These are phyloP conservation scores for Caenorhabditis doughertyi DNA, from an alignment of 2,888 invertebrate genomes.

Conservation along the genomic window DNA sequence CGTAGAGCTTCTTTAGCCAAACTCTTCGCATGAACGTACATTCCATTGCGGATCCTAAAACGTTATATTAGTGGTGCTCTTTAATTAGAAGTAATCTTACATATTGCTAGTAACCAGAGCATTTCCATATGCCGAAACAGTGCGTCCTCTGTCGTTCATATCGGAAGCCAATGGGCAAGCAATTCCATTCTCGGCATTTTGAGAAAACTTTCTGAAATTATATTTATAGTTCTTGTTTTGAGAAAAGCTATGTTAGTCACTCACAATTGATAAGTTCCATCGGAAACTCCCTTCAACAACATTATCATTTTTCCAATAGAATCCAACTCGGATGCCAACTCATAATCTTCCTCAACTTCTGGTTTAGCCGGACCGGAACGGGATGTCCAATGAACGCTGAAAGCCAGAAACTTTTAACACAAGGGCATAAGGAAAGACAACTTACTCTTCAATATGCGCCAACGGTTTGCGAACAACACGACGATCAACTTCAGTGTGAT, in stretches of 20 bases:
- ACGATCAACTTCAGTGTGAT: not conserved
- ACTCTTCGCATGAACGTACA: slow-evolving; percentile 32
- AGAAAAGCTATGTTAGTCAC: too few relatives aligned
- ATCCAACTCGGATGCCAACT: not conserved
- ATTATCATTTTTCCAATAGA: not conserved
- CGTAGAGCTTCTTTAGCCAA: not conserved
- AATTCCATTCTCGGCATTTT: not conserved
- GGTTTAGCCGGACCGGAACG: too few relatives aligned
- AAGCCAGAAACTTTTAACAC: not conserved
- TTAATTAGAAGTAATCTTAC: too few relatives aligned
- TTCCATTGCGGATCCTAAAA: slow-evolving; percentile 52
- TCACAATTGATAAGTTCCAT: not conserved
- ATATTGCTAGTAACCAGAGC: not conserved
- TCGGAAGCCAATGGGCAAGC: not conserved
- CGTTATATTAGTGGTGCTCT: too few relatives aligned
- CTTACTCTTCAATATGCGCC: not conserved
- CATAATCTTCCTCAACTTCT: not conserved
- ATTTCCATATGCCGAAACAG: not conserved
- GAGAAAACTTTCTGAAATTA: not conserved
- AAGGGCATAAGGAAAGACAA: too few relatives aligned
- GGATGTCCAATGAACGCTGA: not conserved
- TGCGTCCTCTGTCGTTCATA: not conserved
- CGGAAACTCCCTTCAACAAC: not conserved
- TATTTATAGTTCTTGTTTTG: too few relatives aligned
- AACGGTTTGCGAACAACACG: not conserved